Base-by-base conservation (phyloP, 2,113 vertebrate genomes). In the Apaloderma vittatum region DNA sequence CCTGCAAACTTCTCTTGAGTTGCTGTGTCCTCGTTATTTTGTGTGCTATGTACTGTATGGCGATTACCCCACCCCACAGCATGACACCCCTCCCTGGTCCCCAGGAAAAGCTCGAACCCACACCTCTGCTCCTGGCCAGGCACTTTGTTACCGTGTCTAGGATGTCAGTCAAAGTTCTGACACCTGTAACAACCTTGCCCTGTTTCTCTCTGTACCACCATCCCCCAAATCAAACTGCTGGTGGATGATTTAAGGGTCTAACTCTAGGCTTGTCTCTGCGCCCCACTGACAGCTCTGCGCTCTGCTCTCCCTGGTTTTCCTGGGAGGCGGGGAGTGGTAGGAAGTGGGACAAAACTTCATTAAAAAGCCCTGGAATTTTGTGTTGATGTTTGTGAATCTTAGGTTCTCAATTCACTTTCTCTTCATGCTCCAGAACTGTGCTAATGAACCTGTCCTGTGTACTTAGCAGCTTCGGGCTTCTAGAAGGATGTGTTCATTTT, bases 381-480 rank as follows among this genome's bases (percentile, higher is more conserved):
- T 65, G 40, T 40, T 63, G 79, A 7, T 66, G 36, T 48, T 77
- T 37, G 57, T 83, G 75, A 40, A 13, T n/a, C 43, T n/a, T 55
- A 63, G 48, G 23, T 78, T 74, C 82, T 74, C 1, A 3, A 6
- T 34, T 66, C 23, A 2, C 30, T 80, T 82, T 34, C 45, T 48
- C 21, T 73, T 92, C 52, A 2, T 82, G 63, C 32, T 78, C 37
- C n/a, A 49, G 48, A 94, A 77, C 3, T 52, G 48, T 12, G 66
- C 51, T 88, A 92, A 86, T 59, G 63, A 92, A 58, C 49, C 40
- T 62, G 74, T 68, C 66, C 58, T 75, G 15, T 54, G 88, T 79
- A 51, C 58, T 85, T 79, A 94, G 86, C 63, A 83, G 71, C 71
- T 82, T 36, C 1, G 2, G 46, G 18, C 62, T 54, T 77, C 59